These are phyloP conservation scores for Xiphophorus maculatus DNA, from an alignment of 2,113 vertebrate species.

Conservation along the genomic window DNA sequence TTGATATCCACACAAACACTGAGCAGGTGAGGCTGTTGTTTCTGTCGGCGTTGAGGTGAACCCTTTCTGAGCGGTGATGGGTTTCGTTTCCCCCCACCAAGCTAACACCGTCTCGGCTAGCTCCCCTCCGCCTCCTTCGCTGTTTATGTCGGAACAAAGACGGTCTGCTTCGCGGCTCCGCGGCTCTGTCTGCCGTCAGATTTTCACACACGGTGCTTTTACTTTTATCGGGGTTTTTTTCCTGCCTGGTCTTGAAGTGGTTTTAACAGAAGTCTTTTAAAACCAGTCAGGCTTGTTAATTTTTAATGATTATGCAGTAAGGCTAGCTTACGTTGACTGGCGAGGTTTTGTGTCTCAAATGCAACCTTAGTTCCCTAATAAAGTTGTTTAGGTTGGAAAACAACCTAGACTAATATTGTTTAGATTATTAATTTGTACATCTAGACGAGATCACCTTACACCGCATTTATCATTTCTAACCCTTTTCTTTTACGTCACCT, in stretches of 20 bases:
- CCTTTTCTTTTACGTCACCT: neutral
- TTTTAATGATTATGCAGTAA: conserved; percentile 9
- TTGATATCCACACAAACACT: neutral
- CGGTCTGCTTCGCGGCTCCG: neutral
- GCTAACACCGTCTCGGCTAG: conserved; percentile 55
- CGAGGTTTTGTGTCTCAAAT: neutral
- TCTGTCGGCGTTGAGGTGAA: no score
- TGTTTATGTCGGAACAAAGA: conserved; percentile 65
- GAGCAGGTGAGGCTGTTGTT: conserved; percentile 43
- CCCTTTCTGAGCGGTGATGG: neutral
- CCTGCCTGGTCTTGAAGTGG: neutral
- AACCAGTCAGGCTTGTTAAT: conserved; percentile 1
- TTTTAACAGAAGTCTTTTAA: neutral
- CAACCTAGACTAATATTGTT: no score
- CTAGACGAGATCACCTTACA: no score
- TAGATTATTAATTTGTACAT: neutral
- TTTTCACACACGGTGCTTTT: rapidly evolving
- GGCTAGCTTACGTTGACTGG: conserved; percentile 8
- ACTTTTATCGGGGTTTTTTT: neutral
- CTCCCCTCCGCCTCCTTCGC: conserved; percentile 7
- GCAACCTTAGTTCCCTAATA: neutral
- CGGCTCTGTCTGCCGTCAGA: neutral
- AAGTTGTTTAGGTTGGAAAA: neutral
- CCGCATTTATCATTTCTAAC: no score
- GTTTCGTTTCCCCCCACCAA: conserved; percentile 8